Conservation (phyloP, 2,888 invertebrate genomes). For the Athalia rosae region DNA sequence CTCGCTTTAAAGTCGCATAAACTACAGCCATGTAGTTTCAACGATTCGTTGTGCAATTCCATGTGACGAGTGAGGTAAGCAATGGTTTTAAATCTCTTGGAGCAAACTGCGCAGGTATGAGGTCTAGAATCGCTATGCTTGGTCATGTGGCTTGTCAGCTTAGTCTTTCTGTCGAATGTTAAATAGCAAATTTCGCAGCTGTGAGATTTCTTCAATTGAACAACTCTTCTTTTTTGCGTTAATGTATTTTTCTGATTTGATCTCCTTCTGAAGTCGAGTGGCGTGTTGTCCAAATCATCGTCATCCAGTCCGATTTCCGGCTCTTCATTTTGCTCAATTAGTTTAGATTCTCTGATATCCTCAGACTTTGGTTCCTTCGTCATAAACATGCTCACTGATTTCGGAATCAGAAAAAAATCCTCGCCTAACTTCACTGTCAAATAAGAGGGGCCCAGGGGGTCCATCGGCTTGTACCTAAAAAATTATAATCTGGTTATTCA, state of each 20-base stretch:
- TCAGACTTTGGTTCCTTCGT: slow-evolving; percentile 60
- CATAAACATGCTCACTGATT: slow-evolving; percentile 65
- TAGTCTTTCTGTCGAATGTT: slow-evolving; percentile 64
- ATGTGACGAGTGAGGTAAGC: slow-evolving; percentile 64
- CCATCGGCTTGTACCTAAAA: slow-evolving; percentile 64
- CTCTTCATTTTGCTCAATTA: slow-evolving; percentile 20
- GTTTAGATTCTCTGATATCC: slow-evolving; percentile 49
- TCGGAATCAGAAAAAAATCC: slow-evolving; percentile 67
- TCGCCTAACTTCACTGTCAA: slow-evolving; percentile 67
- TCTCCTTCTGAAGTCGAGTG: slow-evolving; percentile 57
- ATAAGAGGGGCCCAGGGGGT: slow-evolving; percentile 64
- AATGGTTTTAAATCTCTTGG: slow-evolving; percentile 65
- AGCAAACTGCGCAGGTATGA: slow-evolving; percentile 64
- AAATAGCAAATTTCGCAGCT: slow-evolving; percentile 65
- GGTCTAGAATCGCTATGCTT: slow-evolving; percentile 67
- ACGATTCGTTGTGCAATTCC: slow-evolving; percentile 65
- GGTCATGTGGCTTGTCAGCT: slow-evolving; percentile 64
- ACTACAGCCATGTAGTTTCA: slow-evolving; percentile 60
- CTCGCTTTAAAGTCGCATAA: slow-evolving; percentile 66
- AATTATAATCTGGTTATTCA: too few species aligned
- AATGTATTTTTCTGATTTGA: slow-evolving; percentile 19
- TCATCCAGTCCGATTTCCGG: slow-evolving; percentile 44
- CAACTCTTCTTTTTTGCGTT: slow-evolving; percentile 24
- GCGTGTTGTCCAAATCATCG: slow-evolving; percentile 61
- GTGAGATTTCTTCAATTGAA: slow-evolving; percentile 54